phyloP scores from a whole-genome alignment of 2,888 invertebrate genomes.

The Drosophila prolongata region DNA sequence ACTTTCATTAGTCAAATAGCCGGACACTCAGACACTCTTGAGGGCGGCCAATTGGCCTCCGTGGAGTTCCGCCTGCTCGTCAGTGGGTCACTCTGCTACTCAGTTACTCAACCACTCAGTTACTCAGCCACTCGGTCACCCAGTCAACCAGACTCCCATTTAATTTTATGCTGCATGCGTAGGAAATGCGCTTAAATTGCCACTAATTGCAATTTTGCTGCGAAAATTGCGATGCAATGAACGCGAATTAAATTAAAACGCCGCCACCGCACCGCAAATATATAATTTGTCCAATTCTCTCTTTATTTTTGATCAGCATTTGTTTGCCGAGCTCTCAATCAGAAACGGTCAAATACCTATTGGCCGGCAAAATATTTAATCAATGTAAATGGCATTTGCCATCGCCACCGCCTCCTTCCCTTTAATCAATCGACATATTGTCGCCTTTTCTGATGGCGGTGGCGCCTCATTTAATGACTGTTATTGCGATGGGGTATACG shows the following conservation, averaged over 20 bases:
- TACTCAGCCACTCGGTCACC: slow-evolving; percentile 8
- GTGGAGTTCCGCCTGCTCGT: slow-evolving; percentile 32
- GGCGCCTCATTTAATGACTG: slow-evolving; percentile 55
- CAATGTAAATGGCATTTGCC: slow-evolving; percentile 46
- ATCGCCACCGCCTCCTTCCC: slow-evolving; percentile 3
- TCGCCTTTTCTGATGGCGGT: slow-evolving; percentile 44
- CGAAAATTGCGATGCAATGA: slow-evolving; percentile 50
- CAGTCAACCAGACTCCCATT: slow-evolving; percentile 17
- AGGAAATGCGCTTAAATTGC: slow-evolving; percentile 67
- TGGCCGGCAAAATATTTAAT: slow-evolving; percentile 46
- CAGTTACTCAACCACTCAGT: slow-evolving; percentile 7
- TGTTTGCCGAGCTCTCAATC: slow-evolving; percentile 47
- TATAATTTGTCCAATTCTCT: slow-evolving; percentile 19
- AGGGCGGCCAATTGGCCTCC: slow-evolving; percentile 41
- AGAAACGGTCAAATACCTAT: slow-evolving; percentile 39
- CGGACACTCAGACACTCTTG: slow-evolving; percentile 60
- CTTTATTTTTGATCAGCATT: slow-evolving; percentile 30
- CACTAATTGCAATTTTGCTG: slow-evolving; percentile 71
- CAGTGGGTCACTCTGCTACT: slow-evolving; percentile 67
- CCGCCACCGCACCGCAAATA: slow-evolving; percentile 11
- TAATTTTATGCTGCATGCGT: slow-evolving; percentile 47
- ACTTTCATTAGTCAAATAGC: slow-evolving; percentile 75
- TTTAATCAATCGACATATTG: slow-evolving; percentile 45
- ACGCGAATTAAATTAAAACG: slow-evolving; percentile 52
- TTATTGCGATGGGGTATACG: slow-evolving; percentile 21